Base-by-base conservation (phyloP, 2,888 invertebrate species). In the Gisinianus flammeolus region DNA sequence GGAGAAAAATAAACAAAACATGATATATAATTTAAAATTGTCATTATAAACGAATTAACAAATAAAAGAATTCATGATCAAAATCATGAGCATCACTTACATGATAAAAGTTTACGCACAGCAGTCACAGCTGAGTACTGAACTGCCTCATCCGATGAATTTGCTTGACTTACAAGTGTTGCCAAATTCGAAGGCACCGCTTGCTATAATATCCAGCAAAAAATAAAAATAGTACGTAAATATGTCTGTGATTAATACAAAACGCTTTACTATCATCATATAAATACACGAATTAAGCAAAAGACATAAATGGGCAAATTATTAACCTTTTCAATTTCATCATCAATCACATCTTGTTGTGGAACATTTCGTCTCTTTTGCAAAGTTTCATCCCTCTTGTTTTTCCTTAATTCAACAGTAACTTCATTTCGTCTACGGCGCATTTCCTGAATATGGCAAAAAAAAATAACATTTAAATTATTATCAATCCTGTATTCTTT, bases 341-440 rank as follows among this genome's bases (percentile, higher is more conserved):
- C 84, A n/a, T 83, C 83, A 70, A 78, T 81, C 16, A 72, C 56
- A 87, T 96, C 96, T 85, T 92, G 90, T 85, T 92, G 89, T 79
- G 96, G 97, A 80, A 99, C 97, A 90, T 98, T 99, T 85, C 98
- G 91, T 85, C 97, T 91, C 88, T 99, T 99, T 85, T 96, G 93
- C 85, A 98, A 90, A 19, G 97, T 96, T 89, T 98, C 98, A 86
- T 99, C 98, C 83, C 98, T 90, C 90, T 99, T 99, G 88, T 96
- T 97, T 91, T 99, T 99, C 84, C 99, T 91, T 83, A 99, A 90
- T 88, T 98, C 97, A 74, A 98, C 94, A 85, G 97, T 96, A 78
- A 96, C 96, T 91, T 98, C 97, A 87, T 96, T 97, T 87, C 98
- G 91, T 85, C 97, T 91, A 88, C 97, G 93, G 88, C 98, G 92